Base-by-base conservation (phyloP, 2,797 vertebrate genomes). In the Myotis pilosus region DNA sequence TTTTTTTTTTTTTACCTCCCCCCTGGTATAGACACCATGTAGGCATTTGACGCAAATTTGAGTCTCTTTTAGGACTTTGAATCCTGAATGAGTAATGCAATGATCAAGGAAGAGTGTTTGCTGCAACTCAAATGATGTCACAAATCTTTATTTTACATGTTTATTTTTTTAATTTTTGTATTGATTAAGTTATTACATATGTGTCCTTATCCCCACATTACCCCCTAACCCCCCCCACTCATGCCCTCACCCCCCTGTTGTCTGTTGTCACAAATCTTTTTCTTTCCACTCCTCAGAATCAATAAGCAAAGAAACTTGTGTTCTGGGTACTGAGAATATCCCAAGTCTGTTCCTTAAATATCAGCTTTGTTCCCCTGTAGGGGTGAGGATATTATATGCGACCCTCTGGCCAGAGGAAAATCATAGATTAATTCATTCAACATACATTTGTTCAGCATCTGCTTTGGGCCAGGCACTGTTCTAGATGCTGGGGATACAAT, bases 41-140 rank as follows among this genome's bases (percentile, higher is more conserved):
- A 79, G 69, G 83, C 66, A 75, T 51, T 92, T 92, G 36, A 69
- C 60, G 41, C 57, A 75, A 89, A 96, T 96, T 85, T 76, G 74
- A 30, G 74, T 85, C 51, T 81, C 28, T 71, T 71, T 79, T 75
- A 92, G 36, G 76, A 78, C 33, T 89, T 75, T 80, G 79, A 96
- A 86, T 91, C 36, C 38, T 80, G 53, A 84, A 19, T 88, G 51
- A 93, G 9, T 55, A 60, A 87, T 90, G 33, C 20, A 80, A 49
- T 55, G 13, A 75, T 87, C 66, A 66, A 85, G 12, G 53, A n/a
- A 94, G 47, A 83, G 33, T 55, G 66, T 83, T 89, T 23, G 2
- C 10, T 66, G 72, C 19, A 84, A 80, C 91, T 94, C 38, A 44
- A 90, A 23, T 87, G 20, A 68, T 49, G 36, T 83, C 64, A 69